Base-by-base conservation (phyloP, 2,113 vertebrate genomes). In the Choloepus hoffmanni region DNA sequence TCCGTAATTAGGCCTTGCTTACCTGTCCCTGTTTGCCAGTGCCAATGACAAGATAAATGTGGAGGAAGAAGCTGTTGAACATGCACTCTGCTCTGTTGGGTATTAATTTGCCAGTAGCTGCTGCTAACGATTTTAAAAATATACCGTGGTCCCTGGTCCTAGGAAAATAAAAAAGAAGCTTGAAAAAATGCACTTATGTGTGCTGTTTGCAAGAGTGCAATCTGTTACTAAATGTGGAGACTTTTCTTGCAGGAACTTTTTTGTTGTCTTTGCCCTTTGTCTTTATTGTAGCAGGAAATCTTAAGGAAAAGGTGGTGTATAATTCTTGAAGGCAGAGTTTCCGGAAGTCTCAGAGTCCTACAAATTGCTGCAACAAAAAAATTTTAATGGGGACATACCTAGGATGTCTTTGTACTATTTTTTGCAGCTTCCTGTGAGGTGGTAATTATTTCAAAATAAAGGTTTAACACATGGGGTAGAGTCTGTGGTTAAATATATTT, bases 1-100 rank as follows among this genome's bases (percentile, higher is more conserved):
- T 94, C 73, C 94, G 86, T 97, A 94, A 97, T 96, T 83, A 95
- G 36, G 58, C 48, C 28, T 87, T 83, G 40, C 63, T 89, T 26
- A 63, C 23, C 78, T 95, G 21, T 50, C 45, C 50, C 43, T 90
- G 77, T 96, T 85, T 85, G 92, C 82, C 82, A n/a, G 68, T 88
- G 82, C 53, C 67, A 16, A 16, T 45, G 79, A 91, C 26, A 53
- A 86, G 58, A 83, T 50, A 53, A 33, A 70, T 84, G 19, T 40
- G 15, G 28, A 65, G 30, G 67, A 60, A 85, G 72, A 33, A 78
- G 73, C 70, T 77, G 74, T 19, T 82, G 40, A 63, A 90, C 93
- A 83, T 26, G 58, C 43, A 30, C 60, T 79, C 50, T 50, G 6
- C 30, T 82, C 62, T 78, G 50, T 43, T 84, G 89, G 53, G 16